Evolutionary conservation across 2,888 invertebrate genomes (phyloP), one percentile per base, ranked within the genome.

Genomic region (Drosophila atripex): DNA sequence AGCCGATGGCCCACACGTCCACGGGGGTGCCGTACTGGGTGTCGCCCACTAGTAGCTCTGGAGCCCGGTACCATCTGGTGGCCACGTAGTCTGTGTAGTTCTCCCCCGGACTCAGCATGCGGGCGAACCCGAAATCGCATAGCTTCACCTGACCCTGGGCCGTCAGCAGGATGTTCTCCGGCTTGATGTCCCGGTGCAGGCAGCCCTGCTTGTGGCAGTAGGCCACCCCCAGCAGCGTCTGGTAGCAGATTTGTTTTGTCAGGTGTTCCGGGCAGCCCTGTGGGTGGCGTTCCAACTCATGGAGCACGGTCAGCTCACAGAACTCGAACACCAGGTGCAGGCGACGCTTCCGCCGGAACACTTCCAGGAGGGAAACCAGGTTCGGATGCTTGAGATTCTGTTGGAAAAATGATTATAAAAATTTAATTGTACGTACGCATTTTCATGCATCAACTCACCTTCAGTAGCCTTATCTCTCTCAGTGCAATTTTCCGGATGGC

Each of bases 31-130:
- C 95, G 88, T 97, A 97, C 91, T 96, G 95, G 16, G 98, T 98
- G 92, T 99, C 99, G 0, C 99, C 99, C 0, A 99, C 99, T 49
- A 99, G 93, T 23, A 99, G 93, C 91, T 99, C 99, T 0, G 99
- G 99, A 5, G 98, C 97, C 69, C 99, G 93, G 93, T 99, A 99
- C 99, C 99, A 99, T 57, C 99, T 93, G 38, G 99, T 99, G 46
- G 99, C 99, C 76, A 99, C 99, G 92, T 99, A 99, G 92, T 99
- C 99, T 56, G 99, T 99, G 92, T 99, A 99, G 91, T 98, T 97
- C 93, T 99, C 99, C 0, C 97, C 98, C 0, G 98, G 98, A 92
- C 97, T 97, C 89, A 99, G 94, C 94, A 98, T 96, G 87, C 99
- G 94, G 0, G 99, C 99, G 92, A 99, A 99, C 53, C 99, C 99